Percentiles rank a stretch among this genome's conserved stretches.
Evolutionary conservation across 1,140 invertebrate genomes (phyloP).

Genomic region (Steinernema feltiae): DNA sequence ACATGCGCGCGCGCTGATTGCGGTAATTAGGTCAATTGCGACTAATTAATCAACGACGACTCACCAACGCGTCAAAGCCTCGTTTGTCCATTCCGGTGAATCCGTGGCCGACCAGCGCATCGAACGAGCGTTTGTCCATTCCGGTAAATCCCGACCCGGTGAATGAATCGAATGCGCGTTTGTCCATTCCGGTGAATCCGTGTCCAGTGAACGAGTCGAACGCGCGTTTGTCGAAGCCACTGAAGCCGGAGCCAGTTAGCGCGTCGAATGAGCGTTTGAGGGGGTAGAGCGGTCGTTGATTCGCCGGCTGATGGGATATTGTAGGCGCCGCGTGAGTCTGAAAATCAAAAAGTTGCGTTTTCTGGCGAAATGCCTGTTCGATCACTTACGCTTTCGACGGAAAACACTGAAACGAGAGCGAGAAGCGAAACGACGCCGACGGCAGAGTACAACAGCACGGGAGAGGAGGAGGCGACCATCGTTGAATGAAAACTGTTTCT

Average conservation of each 20-base stretch:
- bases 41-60: no score
- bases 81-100: conserved; percentile 27
- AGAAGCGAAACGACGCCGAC: background rate
- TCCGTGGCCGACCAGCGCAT: conserved; percentile 24
- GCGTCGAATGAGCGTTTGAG: conserved; percentile 32
- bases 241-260: conserved; percentile 29
- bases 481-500: background rate
- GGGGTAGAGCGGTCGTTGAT: background rate
- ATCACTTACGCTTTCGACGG: background rate
- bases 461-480: background rate
- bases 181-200: conserved; percentile 44
- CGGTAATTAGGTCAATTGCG: no score
- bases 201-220: conserved; percentile 42
- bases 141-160: conserved; percentile 28
- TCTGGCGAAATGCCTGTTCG: no score
- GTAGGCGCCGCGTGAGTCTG: background rate
- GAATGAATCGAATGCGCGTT: conserved; percentile 43
- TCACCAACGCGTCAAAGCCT: conserved; percentile 26
- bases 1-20: no score
- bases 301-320: background rate
- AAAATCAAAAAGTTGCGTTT: background rate
- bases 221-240: conserved; percentile 42
- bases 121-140: conserved; percentile 24
- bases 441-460: background rate
- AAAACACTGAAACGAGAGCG: background rate